Evolutionary conservation across 2,113 vertebrate genomes (phyloP).

Genomic region (Hemicordylus capensis): DNA sequence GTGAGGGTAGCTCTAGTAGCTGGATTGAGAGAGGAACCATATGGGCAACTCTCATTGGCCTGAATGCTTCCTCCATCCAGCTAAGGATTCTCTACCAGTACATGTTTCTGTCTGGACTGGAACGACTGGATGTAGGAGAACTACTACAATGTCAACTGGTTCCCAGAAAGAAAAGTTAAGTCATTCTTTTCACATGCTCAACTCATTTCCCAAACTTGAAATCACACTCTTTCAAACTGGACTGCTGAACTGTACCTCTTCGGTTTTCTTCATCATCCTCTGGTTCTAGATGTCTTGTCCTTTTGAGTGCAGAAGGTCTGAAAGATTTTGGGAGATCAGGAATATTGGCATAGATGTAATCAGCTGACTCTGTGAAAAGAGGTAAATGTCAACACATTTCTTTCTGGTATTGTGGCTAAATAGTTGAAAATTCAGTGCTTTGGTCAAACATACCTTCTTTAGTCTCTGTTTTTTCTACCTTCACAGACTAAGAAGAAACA

Average conservation of each 20-base stretch:
- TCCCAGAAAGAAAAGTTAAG: neutral
- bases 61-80: neutral
- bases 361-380: conserved; percentile 72
- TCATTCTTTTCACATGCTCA: neutral
- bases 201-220: neutral
- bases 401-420: conserved; percentile 15
- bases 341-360: conserved; percentile 79
- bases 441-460: conserved; percentile 80
- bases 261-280: conserved; percentile 79
- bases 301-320: conserved; percentile 74
- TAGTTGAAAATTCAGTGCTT: neutral
- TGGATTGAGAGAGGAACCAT: neutral
- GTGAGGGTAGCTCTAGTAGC: neutral
- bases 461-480: conserved; percentile 79
- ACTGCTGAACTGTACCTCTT: conserved; percentile 79
- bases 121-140: too few relatives aligned
- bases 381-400: conserved; percentile 30
- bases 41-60: neutral
- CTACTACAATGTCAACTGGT: neutral
- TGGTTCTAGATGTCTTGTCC: conserved; percentile 51
- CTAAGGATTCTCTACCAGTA: neutral
- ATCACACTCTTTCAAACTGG: conserved; percentile 1
- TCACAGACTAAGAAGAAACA: conserved; percentile 85
- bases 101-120: neutral
- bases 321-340: conserved; percentile 81